Evolutionary conservation across 1,140 invertebrate genomes (phyloP).

Genomic region (Coptotermes formosanus): DNA sequence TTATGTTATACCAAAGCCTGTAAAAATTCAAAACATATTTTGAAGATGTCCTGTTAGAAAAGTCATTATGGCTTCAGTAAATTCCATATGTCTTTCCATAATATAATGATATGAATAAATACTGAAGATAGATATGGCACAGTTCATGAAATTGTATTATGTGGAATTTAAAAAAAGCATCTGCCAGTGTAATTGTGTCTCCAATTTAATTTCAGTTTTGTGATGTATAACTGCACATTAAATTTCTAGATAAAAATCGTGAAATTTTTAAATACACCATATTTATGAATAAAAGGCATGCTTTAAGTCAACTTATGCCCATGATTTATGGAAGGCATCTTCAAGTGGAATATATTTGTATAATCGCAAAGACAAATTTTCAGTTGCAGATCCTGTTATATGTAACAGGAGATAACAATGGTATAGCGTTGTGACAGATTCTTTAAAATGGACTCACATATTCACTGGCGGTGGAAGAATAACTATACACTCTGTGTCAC

Average conservation of each 20-base stretch:
- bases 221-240: background rate
- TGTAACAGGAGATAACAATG: background rate
- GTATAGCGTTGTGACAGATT: background rate
- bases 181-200: background rate
- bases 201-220: background rate
- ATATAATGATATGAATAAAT: background rate
- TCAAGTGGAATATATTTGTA: background rate
- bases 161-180: background rate
- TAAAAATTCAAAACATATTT: background rate
- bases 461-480: background rate
- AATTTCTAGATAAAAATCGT: background rate
- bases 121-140: background rate
- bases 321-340: background rate
- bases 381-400: background rate
- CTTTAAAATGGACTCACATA: background rate
- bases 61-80: background rate
- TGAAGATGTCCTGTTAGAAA: background rate
- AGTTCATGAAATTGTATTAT: background rate
- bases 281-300: background rate
- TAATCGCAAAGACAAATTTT: background rate
- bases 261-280: background rate
- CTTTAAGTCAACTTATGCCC: background rate
- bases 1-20: constrained; percentile 3
- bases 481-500: background rate
- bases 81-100: background rate